A percentile compares a stretch with the other conserved stretches of the same genome.
Conservation (phyloP, 2,113 vertebrate species). For the Sinocyclocheilus rhinocerous region DNA sequence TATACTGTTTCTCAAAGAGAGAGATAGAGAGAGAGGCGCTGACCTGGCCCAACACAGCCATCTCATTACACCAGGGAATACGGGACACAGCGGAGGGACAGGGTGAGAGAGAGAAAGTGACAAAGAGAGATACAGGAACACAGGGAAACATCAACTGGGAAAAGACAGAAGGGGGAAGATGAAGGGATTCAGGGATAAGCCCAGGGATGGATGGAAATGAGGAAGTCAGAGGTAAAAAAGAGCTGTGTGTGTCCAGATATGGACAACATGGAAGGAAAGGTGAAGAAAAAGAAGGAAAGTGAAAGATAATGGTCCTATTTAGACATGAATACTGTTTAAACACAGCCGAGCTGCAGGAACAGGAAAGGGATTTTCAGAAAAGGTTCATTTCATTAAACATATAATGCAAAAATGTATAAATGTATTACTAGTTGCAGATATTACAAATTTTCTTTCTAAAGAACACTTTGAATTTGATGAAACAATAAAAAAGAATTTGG, state of each 20-base stretch:
- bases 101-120: neutral
- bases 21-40: conserved; percentile 45
- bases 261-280: conserved; percentile 26
- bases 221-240: neutral
- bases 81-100: conserved; percentile 22
- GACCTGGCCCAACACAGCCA: conserved; percentile 40
- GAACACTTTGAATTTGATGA: neutral
- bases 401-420: neutral
- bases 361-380: neutral
- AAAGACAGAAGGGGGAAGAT: conserved; percentile 46
- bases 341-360: neutral
- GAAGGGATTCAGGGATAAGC: conserved; percentile 47
- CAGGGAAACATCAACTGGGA: conserved; percentile 28
- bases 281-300: conserved; percentile 19
- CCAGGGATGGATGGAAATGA: conserved; percentile 40
- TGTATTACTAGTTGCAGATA: neutral
- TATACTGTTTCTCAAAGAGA: conserved; percentile 46
- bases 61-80: conserved; percentile 52
- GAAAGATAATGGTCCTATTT: conserved; percentile 36
- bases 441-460: neutral
- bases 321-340: neutral
- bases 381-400: neutral
- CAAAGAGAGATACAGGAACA: conserved; percentile 14
- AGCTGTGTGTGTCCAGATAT: conserved; percentile 18
- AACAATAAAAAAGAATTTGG: neutral